Percentiles rank a stretch among this genome's conserved stretches.
Evolutionary conservation across 2,113 vertebrate species (phyloP).

Genomic region (Eleginops maclovinus): DNA sequence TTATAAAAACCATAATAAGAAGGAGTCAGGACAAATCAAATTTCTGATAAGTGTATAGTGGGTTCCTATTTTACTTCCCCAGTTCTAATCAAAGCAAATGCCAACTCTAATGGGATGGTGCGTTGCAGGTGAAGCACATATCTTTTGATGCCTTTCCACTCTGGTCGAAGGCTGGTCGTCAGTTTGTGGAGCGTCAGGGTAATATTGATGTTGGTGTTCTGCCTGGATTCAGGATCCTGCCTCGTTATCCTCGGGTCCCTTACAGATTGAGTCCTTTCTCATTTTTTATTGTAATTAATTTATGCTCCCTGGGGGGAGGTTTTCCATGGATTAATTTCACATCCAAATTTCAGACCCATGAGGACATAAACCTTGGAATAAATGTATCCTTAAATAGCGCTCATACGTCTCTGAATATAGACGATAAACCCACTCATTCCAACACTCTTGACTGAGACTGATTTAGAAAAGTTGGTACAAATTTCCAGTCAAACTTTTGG

Average conservation of each 20-base stretch:
- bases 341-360: neutral
- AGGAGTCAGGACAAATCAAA: too few species aligned
- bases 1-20: neutral
- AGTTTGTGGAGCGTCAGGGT: neutral
- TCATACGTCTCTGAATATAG: neutral
- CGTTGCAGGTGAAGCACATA: too few species aligned
- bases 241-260: neutral
- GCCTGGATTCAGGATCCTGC: neutral
- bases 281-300: neutral
- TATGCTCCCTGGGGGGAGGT: neutral
- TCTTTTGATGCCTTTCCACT: too few species aligned
- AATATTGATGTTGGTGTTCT: neutral
- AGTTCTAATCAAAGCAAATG: neutral
- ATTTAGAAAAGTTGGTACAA: neutral
- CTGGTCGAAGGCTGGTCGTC: neutral
- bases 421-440: neutral
- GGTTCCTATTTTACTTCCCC: too few species aligned
- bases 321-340: neutral
- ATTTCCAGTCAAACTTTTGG: slow-evolving; percentile 24
- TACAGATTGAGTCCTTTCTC: neutral
- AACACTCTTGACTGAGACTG: neutral
- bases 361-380: neutral
- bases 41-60: too few species aligned
- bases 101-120: neutral
- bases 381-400: neutral